phyloP scores from a whole-genome alignment of 1,140 invertebrate species.

The Lordiphosa mommai region DNA sequence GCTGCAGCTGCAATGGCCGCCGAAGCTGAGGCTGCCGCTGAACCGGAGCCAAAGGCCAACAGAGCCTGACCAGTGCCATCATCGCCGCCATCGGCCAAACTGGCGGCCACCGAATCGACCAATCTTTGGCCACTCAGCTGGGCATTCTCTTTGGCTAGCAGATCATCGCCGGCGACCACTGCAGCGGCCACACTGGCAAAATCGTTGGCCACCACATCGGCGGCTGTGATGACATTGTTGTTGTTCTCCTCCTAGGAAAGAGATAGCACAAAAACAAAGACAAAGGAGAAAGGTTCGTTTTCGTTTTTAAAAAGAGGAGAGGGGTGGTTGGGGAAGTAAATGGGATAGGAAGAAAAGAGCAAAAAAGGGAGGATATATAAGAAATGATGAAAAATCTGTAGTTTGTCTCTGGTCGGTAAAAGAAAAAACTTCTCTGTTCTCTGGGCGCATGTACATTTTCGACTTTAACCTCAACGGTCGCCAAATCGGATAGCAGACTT shows the following conservation, averaged over 20 bases:
- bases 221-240: slow-evolving; percentile 59
- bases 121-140: slow-evolving; percentile 54
- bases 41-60: slow-evolving; percentile 49
- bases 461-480: slow-evolving; percentile 81
- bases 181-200: slow-evolving; percentile 60
- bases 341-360: background rate
- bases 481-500: slow-evolving; percentile 81
- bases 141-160: slow-evolving; percentile 63
- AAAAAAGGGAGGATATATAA: background rate
- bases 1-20: slow-evolving; percentile 36
- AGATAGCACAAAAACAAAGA: slow-evolving; percentile 30
- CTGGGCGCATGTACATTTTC: slow-evolving; percentile 72
- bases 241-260: slow-evolving; percentile 73
- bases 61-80: slow-evolving; percentile 24
- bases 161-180: slow-evolving; percentile 55
- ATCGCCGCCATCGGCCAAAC: slow-evolving; percentile 39
- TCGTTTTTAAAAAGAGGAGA: slow-evolving; percentile 6
- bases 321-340: slow-evolving; percentile 9
- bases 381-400: slow-evolving; percentile 2
- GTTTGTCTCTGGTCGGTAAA: background rate
- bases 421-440: slow-evolving; percentile 46
- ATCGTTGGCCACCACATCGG: slow-evolving; percentile 35
- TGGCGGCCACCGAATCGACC: slow-evolving; percentile 59
- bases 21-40: slow-evolving; percentile 27
- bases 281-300: slow-evolving; percentile 2